A percentile compares a stretch with the other conserved stretches of the same genome.
Conservation (phyloP, 2,888 invertebrate species). For the Rotaria socialis region DNA sequence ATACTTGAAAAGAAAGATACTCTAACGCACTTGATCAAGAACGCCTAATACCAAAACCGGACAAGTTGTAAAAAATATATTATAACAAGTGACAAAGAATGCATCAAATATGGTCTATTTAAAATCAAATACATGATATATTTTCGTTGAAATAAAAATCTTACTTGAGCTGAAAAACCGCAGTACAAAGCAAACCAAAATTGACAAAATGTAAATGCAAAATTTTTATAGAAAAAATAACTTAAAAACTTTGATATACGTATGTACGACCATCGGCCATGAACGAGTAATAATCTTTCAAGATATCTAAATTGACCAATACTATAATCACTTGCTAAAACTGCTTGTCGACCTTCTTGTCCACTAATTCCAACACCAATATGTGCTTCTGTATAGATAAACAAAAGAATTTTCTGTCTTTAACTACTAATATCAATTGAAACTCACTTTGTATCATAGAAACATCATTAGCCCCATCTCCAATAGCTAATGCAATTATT, state of each 20-base stretch:
- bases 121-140: neutral
- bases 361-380: conserved; percentile 98
- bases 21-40: conserved; percentile 67
- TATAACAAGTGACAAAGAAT: conserved; percentile 97
- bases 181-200: conserved; percentile 99
- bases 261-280: conserved; percentile 74
- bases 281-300: conserved; percentile 85
- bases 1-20: no score
- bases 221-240: conserved; percentile 99
- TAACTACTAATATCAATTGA: neutral
- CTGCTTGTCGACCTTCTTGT: conserved; percentile 95
- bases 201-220: conserved; percentile 97
- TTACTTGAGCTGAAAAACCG: conserved; percentile 80
- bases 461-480: conserved; percentile 46
- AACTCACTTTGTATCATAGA: conserved; percentile 62
- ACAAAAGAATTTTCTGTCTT: neutral
- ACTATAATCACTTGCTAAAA: conserved; percentile 92
- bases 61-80: conserved; percentile 94
- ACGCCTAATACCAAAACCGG: conserved; percentile 92
- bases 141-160: neutral
- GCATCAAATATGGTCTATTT: conserved; percentile 68
- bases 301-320: conserved; percentile 94
- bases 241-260: conserved; percentile 91
- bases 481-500: conserved; percentile 74
- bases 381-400: conserved; percentile 93